Evolutionary conservation across 2,797 vertebrate species (phyloP).

Genomic region (Gambusia yucatana): DNA sequence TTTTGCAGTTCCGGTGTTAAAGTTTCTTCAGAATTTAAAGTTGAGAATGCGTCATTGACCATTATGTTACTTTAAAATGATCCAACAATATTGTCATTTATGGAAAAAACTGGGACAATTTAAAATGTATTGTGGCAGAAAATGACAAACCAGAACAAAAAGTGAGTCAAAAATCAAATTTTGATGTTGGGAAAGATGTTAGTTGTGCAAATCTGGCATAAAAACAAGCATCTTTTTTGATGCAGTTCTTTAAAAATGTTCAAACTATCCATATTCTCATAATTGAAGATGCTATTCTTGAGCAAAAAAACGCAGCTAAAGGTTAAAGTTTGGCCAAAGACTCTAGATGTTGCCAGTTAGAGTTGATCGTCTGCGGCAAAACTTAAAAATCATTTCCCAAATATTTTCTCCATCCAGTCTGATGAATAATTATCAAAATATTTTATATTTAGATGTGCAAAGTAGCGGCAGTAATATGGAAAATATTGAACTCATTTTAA

Average conservation of each 20-base stretch:
- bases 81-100: no score
- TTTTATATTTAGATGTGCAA: background rate
- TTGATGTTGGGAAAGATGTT: background rate
- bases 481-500: no score
- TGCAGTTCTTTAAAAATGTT: background rate
- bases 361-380: background rate
- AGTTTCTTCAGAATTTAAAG: no score
- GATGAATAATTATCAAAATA: background rate
- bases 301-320: background rate
- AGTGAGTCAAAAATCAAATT: background rate
- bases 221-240: background rate
- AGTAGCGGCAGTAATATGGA: background rate
- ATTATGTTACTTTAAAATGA: no score
- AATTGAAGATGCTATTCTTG: background rate
- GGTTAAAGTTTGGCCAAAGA: background rate
- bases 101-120: no score
- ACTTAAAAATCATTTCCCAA: no score
- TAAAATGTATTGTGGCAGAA: background rate
- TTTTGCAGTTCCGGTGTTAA: no score
- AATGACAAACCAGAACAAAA: background rate
- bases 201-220: background rate
- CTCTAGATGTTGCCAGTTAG: no score
- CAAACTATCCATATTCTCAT: background rate
- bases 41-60: no score
- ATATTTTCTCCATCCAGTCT: background rate